Percentiles rank a stretch among this genome's conserved stretches.
Conservation (phyloP, 2,888 invertebrate species). For the Arctia plantaginis region DNA sequence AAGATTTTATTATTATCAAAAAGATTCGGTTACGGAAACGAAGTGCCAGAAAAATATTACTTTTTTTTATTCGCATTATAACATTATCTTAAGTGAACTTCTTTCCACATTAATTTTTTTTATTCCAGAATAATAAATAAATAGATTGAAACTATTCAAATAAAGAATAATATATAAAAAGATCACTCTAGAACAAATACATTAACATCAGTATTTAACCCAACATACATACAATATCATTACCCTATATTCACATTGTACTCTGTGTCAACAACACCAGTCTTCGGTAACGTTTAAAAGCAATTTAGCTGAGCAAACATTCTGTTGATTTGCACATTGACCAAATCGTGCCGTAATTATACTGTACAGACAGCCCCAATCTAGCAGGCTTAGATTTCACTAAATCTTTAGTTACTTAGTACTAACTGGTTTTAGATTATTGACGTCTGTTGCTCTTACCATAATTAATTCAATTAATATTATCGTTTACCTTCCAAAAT, state of each 20-base stretch:
- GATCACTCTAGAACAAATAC: neutral
- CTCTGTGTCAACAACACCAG: slow-evolving; percentile 5
- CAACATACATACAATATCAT: neutral
- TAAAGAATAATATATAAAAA: neutral
- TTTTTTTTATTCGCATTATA: too few relatives aligned
- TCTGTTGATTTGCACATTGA: slow-evolving; percentile 39
- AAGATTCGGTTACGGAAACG: too few relatives aligned
- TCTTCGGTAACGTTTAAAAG: slow-evolving; percentile 31
- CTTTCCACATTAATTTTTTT: too few relatives aligned
- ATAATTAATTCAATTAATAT: neutral
- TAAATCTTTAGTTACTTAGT: slow-evolving; percentile 8
- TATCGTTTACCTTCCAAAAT: too few relatives aligned
- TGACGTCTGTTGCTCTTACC: neutral
- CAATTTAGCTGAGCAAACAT: slow-evolving; percentile 47
- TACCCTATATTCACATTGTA: neutral
- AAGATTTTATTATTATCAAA: too few relatives aligned
- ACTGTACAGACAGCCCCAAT: slow-evolving; percentile 16
- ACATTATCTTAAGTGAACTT: too few relatives aligned
- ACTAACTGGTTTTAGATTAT: slow-evolving; percentile 7
- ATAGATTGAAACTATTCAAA: too few relatives aligned
- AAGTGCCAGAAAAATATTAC: too few relatives aligned
- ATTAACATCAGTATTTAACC: neutral
- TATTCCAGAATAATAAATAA: too few relatives aligned
- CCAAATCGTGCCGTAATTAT: slow-evolving; percentile 29
- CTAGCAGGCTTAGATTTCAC: slow-evolving; percentile 12